Base-by-base conservation (phyloP, 2,113 vertebrate genomes). In the Equus quagga region DNA sequence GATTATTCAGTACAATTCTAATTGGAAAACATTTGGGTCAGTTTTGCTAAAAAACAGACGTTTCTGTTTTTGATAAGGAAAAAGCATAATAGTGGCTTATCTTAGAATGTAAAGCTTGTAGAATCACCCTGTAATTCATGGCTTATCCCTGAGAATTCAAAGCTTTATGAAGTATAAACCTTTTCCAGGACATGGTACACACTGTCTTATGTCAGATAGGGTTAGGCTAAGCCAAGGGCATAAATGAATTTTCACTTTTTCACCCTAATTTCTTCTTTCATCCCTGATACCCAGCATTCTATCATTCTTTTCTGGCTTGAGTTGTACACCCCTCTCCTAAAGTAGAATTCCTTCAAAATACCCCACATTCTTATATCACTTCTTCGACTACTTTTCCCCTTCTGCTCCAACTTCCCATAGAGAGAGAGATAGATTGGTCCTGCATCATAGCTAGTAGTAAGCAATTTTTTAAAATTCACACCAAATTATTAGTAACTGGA, bases 101-200 rank as follows among this genome's bases (percentile, higher is more conserved):
- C 49, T 82, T 67, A 89, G 83, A 95, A 80, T 62, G 60, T 91
- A 96, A 93, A 92, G 46, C 72, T 97, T 97, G 72, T 86, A 85
- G 56, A 95, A 73, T 86, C 24, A 49, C 69, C 51, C 33, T 86
- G 49, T 89, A 93, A 95, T 94, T 97, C 72, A 86, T 70, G 86
- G 65, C 87, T 96, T 97, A 89, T 95, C 93, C 60, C 90, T 97
- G 60, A 93, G 54, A 95, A 94, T 81, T 81, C 94, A 95, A 81
- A 93, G 83, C 67, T 91, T 95, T 93, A 44, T 81, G 73, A 96
- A 83, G 81, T 80, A 93, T 70, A 95, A 94, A 85, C 46, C 26
- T 88, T 72, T 69, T 80, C 70, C 33, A 41, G 33, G 36, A 95
- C 60, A 62, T 60, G 9, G 12, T 65, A 73, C 10, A 76, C 31